Evolutionary conservation across 2,113 vertebrate species (phyloP).

Genomic region (Elanus axillaris): DNA sequence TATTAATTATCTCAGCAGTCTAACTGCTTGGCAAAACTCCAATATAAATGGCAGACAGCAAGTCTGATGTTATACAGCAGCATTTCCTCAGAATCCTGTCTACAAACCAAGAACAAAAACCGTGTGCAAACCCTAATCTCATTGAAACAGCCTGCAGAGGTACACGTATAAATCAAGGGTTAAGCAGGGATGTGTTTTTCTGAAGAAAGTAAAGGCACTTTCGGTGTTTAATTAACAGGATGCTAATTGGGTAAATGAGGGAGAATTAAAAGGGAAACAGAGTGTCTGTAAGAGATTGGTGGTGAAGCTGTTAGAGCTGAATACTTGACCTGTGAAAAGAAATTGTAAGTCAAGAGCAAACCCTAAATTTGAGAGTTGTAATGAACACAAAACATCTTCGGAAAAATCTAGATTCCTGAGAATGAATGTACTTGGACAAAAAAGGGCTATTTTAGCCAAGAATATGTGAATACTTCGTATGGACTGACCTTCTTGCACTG

Average conservation of each 20-base stretch:
- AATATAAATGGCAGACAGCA: not conserved
- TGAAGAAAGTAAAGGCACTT: not conserved
- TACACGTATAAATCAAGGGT: constrained; percentile 1
- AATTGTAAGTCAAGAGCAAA: constrained; percentile 1
- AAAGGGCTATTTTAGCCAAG: not conserved
- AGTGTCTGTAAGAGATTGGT: not conserved
- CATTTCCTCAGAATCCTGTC: not conserved
- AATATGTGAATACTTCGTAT: not conserved
- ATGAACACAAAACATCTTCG: not conserved
- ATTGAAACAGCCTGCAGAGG: not conserved
- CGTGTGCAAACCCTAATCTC: not conserved
- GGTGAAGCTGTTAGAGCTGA: not conserved
- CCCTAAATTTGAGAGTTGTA: not conserved
- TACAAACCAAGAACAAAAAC: not conserved
- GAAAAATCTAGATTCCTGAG: not conserved
- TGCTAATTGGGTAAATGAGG: constrained; percentile 24
- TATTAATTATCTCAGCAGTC: constrained; percentile 44
- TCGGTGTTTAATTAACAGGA: constrained; percentile 22
- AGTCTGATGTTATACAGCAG: not conserved
- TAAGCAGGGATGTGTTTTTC: not conserved
- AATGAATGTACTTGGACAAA: not conserved
- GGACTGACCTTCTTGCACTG: not conserved
- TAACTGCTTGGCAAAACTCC: not conserved
- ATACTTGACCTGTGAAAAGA: not conserved
- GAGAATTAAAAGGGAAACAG: constrained; percentile 12